Base-by-base conservation (phyloP, 2,113 vertebrate species). In the Pleuronectes platessa region DNA sequence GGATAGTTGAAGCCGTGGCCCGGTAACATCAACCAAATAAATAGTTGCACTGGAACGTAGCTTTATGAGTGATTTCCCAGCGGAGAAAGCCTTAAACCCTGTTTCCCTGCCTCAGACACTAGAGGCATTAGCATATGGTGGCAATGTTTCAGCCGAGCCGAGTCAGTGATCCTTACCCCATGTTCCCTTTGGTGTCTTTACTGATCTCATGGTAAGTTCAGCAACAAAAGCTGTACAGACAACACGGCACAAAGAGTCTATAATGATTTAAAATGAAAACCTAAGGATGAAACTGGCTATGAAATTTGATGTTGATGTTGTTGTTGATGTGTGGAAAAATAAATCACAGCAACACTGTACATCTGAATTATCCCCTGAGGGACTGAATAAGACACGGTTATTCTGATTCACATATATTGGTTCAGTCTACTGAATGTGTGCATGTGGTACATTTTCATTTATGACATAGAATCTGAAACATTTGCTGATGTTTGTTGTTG, bases 161-260 rank as follows among this genome's bases (percentile, higher is more conserved):
- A 70, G 65, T 54, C 76, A 77, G 81, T 74, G 72, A 85, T 78
- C 72, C 27, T 20, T 35, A 12, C 40, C 61, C 53, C 17, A 60
- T 12, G 1, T 56, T 37, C 12, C 54, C 62, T 71, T 53, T 51
- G 42, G 59, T 35, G 60, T 47, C 45, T 63, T 9, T 5, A 14
- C 60, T 75, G 59, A 83, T 81, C 68, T 89, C 59, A 54, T 61
- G 55, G n/a, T 72, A 53, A 56, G 21, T 3, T 26, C 20, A 65
- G 31, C 42, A 31, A 68, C 20, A 51, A 14, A 51, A 14, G 14
- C 18, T 18, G 18, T 18, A 20, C 18, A 8, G 5, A n/a, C 49
- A 20, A 7, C 49, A 20, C 10, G n/a, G 8, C 17, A 55, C 49
- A 5, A 18, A 51, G 49, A 51, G 49, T 51, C 12, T 12, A 45